Percentiles rank a stretch among this genome's conserved stretches.
Evolutionary conservation across 2,888 invertebrate genomes (phyloP).

Genomic region (Aradus depressus): DNA sequence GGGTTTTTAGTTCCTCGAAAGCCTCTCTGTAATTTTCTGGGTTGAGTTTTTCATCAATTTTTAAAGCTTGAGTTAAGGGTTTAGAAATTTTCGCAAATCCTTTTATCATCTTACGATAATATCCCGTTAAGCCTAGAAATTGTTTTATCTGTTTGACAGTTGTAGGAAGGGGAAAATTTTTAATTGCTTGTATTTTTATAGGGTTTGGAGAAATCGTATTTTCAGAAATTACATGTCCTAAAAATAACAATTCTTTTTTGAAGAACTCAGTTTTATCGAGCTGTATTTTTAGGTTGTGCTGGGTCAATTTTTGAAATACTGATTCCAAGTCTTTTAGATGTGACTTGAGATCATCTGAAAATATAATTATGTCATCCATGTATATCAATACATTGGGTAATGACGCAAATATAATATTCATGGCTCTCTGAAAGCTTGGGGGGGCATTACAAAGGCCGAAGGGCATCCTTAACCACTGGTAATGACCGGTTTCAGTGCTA

Average conservation of each 20-base stretch:
- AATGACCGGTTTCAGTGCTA: conserved; percentile 13
- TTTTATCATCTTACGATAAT: conserved; percentile 32
- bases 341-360: conserved; percentile 9
- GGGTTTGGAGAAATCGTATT: conserved; percentile 13
- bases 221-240: too few species aligned
- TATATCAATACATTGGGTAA: conserved; percentile 19
- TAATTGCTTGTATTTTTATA: conserved; percentile 1
- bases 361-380: conserved; percentile 19
- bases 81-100: conserved; percentile 29
- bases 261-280: conserved; percentile 20
- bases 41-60: conserved; percentile 25
- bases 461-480: conserved; percentile 12
- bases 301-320: conserved; percentile 3
- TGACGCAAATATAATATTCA: conserved; percentile 6
- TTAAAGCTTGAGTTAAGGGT: conserved; percentile 30
- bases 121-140: conserved; percentile 32
- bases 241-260: conserved; percentile 11
- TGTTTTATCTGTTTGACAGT: conserved; percentile 11
- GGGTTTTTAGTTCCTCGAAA: background rate
- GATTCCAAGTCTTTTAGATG: background rate
- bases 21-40: conserved; percentile 1
- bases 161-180: conserved; percentile 14
- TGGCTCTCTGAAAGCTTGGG: conserved; percentile 14
- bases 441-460: conserved; percentile 18
- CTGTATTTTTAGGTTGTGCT: conserved; percentile 18